These are phyloP conservation scores for Tetranychus piercei DNA, from an alignment of 2,888 invertebrate species.

Conservation along the genomic window DNA sequence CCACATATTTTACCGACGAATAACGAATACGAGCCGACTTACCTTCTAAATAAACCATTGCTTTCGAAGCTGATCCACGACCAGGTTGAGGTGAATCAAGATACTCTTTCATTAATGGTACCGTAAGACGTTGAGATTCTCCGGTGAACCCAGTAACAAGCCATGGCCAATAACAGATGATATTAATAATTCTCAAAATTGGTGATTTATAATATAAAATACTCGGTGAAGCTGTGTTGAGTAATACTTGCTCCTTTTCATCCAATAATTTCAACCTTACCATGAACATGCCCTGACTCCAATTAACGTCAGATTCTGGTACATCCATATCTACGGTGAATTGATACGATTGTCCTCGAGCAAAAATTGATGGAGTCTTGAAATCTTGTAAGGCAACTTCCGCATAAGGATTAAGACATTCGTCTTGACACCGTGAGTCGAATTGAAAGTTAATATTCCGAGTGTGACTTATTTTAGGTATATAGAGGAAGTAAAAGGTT, in stretches of 20 bases:
- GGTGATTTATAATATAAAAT: conserved; percentile 19
- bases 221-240: conserved; percentile 16
- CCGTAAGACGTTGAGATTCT: conserved; percentile 17
- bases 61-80: conserved; percentile 6
- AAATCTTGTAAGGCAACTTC: conserved; percentile 7
- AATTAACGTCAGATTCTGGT: conserved; percentile 22
- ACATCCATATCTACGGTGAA: conserved; percentile 18
- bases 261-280: conserved; percentile 18
- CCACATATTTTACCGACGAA: not conserved
- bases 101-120: conserved; percentile 14
- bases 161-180: conserved; percentile 19
- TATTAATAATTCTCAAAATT: conserved; percentile 7
- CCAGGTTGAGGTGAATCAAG: conserved; percentile 12
- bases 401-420: conserved; percentile 14
- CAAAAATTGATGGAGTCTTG: conserved; percentile 7
- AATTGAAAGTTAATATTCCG: conserved; percentile 19
- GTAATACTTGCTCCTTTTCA: not conserved
- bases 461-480: conserved; percentile 13
- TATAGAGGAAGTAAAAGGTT: conserved; percentile 17
- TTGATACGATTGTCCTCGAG: conserved; percentile 20
- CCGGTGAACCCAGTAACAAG: conserved; percentile 10
- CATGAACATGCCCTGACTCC: conserved; percentile 23
- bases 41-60: conserved; percentile 17
- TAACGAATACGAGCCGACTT: not conserved
- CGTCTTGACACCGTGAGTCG: conserved; percentile 15